phyloP scores from a whole-genome alignment of 1,140 invertebrate genomes.

The Ostrea denselamellosa region DNA sequence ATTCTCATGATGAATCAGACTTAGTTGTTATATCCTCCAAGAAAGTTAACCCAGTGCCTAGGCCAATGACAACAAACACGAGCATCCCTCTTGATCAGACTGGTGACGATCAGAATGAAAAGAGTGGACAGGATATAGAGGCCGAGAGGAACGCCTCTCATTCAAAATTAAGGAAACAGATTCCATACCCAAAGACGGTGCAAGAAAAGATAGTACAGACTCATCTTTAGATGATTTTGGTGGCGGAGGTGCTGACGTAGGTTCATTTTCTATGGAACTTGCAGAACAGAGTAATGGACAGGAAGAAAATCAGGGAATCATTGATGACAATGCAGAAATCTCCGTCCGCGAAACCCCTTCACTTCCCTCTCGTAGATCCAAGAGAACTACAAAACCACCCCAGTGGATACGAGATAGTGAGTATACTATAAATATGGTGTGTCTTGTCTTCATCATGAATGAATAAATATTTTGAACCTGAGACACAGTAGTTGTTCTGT shows the following conservation, averaged over 20 bases:
- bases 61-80: background rate
- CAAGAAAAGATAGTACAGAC: background rate
- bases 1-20: constrained; percentile 35
- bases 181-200: background rate
- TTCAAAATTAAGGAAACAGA: background rate
- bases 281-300: constrained; percentile 15
- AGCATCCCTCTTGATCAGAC: background rate
- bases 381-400: no score
- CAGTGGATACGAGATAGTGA: no score
- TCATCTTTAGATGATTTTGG: background rate
- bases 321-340: background rate
- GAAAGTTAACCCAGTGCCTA: constrained; percentile 40
- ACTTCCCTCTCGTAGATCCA: no score
- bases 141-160: constrained; percentile 18
- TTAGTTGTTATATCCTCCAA: background rate
- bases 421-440: no score
- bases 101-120: constrained; percentile 5
- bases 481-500: no score
- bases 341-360: background rate
- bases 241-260: constrained; percentile 9
- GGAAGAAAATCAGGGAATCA: background rate
- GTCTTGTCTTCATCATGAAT: no score
- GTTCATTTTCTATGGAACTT: background rate
- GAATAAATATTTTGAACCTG: no score
- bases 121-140: background rate